Base-by-base conservation (phyloP, 92 coral and sea anemone genomes). In the Scolanthus callimorphus region DNA sequence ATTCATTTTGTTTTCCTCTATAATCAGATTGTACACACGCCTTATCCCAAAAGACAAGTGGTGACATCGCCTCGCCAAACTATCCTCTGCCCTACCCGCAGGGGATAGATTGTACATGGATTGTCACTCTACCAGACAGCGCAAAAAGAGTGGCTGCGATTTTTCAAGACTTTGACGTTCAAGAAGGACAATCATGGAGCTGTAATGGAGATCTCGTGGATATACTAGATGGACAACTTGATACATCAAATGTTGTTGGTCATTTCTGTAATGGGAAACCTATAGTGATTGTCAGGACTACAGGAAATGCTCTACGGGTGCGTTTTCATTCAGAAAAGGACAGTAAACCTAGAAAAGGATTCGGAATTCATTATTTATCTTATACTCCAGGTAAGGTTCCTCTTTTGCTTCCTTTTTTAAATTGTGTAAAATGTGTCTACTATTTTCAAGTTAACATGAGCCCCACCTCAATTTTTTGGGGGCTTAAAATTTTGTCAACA, bases 41-140 rank as follows among this genome's bases (percentile, higher is more conserved):
- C n/a, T n/a, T n/a, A 10, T 46, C 52, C 52, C 52, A 46, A 46
- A 34, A 6, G 43, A 46, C 74, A 25, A 56, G 34, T 1, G 80
- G 73, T 0, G 55, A 59, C 31, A 34, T 81, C 41, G 57, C 43
- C 22, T 65, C 78, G 26, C 73, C 77, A 34, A 59, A 67, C 28
- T 59, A 61, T 63, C 88, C 88, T 25, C 31, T 4, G 13, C 56
- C 29, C 22, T 81, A 81, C 64, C 82, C 88, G n/a, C 15, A 28
- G 17, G 74, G 74, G 29, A 64, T 55, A 29, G 73, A 81, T 51
- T 74, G 88, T 39, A 63, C 82, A 1, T 81, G 88, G 88, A 62
- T 81, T 8, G 56, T 81, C 43, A 47, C 59, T 6, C 65, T 57
- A 22, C 21, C 62, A 0, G 30, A 51, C 44, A 57, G 38, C 27